Conservation (phyloP, 1,140 invertebrate genomes). For the Sipha flava region DNA sequence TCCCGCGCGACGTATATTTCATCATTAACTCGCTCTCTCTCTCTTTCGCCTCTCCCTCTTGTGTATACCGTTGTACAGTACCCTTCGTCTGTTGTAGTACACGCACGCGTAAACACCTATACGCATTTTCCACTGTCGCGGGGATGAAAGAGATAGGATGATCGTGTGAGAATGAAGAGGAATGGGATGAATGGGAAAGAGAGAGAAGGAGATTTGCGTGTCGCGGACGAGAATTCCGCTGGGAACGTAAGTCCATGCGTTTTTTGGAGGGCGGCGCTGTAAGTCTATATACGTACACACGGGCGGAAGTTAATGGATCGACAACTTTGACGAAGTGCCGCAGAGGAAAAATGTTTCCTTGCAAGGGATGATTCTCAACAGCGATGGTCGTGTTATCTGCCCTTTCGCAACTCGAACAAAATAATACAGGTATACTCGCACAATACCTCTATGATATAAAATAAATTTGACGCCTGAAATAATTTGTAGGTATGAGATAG, state of each 20-base stretch:
- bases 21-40: slow-evolving; percentile 45
- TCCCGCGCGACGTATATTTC: slow-evolving; percentile 46
- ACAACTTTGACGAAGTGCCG: slow-evolving; percentile 12
- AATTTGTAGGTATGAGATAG: too few relatives aligned
- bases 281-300: not conserved
- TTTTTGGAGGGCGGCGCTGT: not conserved
- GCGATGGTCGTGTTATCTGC: too few relatives aligned
- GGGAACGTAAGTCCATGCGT: slow-evolving; percentile 1
- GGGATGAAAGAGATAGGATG: not conserved
- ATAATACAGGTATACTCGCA: too few relatives aligned
- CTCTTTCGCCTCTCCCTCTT: slow-evolving; percentile 30
- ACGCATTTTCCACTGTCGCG: not conserved
- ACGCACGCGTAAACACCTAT: not conserved
- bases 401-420: too few relatives aligned
- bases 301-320: slow-evolving; percentile 19
- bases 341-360: not conserved
- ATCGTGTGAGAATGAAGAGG: too few relatives aligned
- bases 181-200: not conserved
- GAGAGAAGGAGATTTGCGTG: not conserved
- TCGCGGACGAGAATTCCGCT: not conserved
- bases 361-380: too few relatives aligned
- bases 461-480: too few relatives aligned
- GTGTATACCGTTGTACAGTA: not conserved
- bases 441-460: too few relatives aligned
- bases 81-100: not conserved